Conservation (phyloP, 2,113 vertebrate genomes). For the Zeus faber region DNA sequence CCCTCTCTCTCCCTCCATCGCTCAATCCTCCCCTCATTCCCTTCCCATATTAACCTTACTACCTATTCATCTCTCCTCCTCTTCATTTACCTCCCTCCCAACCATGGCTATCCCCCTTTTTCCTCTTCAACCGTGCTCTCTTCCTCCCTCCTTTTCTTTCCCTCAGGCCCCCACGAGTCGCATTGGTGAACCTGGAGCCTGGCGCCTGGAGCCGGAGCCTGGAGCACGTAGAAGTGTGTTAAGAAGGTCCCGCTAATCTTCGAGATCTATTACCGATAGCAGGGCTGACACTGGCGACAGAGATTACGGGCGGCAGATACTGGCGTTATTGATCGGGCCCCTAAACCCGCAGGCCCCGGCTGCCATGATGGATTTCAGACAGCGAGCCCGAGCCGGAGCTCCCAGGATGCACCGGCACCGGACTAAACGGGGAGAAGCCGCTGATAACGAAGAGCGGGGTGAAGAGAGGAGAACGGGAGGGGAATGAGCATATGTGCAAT, state of each 20-base stretch:
- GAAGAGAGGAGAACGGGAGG: not conserved
- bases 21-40: slow-evolving; percentile 10
- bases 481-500: too few relatives aligned
- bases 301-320: slow-evolving; percentile 78
- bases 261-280: slow-evolving; percentile 81
- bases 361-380: slow-evolving; percentile 72
- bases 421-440: slow-evolving; percentile 14
- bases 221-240: slow-evolving; percentile 63
- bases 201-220: too few relatives aligned
- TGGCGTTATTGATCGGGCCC: slow-evolving; percentile 75
- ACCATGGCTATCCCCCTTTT: slow-evolving; percentile 16
- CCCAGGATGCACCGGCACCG: too few relatives aligned
- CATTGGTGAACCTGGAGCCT: slow-evolving; percentile 35
- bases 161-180: slow-evolving; percentile 24
- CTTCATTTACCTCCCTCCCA: slow-evolving; percentile 8
- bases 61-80: not conserved
- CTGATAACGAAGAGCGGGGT: not conserved
- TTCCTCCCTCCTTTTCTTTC: not conserved
- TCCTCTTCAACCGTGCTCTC: slow-evolving; percentile 13
- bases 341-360: slow-evolving; percentile 61
- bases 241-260: slow-evolving; percentile 73
- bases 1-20: not conserved
- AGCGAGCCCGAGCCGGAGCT: slow-evolving; percentile 48
- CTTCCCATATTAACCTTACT: slow-evolving; percentile 1
- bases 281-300: slow-evolving; percentile 71